Evolutionary conservation across 2,888 invertebrate genomes (phyloP), one percentile per base, ranked within the genome.

Genomic region (Drosophila subsilvestris): DNA sequence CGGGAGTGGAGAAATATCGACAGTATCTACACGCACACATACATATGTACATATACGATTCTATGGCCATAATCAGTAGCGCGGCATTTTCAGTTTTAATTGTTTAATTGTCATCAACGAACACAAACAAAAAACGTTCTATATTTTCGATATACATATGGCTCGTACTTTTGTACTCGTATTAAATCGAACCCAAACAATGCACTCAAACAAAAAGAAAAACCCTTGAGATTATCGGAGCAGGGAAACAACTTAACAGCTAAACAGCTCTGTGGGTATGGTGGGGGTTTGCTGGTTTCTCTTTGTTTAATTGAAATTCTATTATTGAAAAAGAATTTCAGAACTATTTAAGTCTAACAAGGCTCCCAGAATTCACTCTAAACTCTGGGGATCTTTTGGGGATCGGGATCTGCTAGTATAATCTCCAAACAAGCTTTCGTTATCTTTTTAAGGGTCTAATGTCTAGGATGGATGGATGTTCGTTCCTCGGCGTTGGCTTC

Each of bases 41-140:
- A n/a, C n/a, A n/a, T n/a, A 20, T 20, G 20, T 20, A 1, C 6
- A 6, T 25, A 14, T 20, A n/a, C 20, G 14, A 63, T 47, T 43
- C 27, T 12, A 47, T 32, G n/a, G 32, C 12, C 53, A 14, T 66
- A 60, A 73, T 66, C 66, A 66, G 66, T 47, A 43, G 59, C 17
- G n/a, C 17, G n/a, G 32, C 17, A 45, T 49, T 37, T 45, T 43
- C 42, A 29, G 20, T 32, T 42, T 27, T 32, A 66, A 43, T 50
- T 51, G 70, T 14, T 63, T 18, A 42, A 32, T 20, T 27, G n/a
- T 17, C 43, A 43, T 25, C 22, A n/a, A 43, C 12, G 4, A 1
- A 7, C 49, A 32, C 18, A 29, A 29, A 10, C 29, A 29, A 50
- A 44, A 45, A 53, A 44, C 55, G 45, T 58, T 43, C 32, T 22